Conservation (phyloP, 2,113 vertebrate species). For the Corythoichthys intestinalis region DNA sequence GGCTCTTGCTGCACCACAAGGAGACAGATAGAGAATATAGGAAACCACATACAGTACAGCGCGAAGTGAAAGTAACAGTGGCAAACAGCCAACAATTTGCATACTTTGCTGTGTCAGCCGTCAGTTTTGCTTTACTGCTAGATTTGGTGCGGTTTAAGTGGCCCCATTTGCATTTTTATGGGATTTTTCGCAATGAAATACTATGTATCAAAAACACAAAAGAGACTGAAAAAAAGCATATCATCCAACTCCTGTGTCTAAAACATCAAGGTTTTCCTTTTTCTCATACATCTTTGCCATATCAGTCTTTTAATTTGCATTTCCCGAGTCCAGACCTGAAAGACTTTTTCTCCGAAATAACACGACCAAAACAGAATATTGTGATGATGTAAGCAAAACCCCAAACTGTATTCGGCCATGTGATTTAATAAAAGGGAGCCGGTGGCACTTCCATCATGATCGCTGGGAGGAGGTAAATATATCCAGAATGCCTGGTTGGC, state of each 20-base stretch:
- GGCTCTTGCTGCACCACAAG: slow-evolving; percentile 28
- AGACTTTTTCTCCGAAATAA: too few species aligned
- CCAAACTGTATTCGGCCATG: too few species aligned
- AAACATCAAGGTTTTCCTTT: background rate
- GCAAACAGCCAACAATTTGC: slow-evolving; percentile 14
- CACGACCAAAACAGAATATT: too few species aligned
- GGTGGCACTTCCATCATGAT: too few species aligned
- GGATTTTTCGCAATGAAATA: slow-evolving; percentile 38
- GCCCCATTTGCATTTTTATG: slow-evolving; percentile 55
- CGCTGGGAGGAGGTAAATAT: too few species aligned
- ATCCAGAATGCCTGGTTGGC: too few species aligned
- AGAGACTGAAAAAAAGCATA: slow-evolving; percentile 11
- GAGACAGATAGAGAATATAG: slow-evolving; percentile 5
- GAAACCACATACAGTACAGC: slow-evolving; percentile 7
- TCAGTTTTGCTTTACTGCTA: slow-evolving; percentile 32
- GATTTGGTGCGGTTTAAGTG: slow-evolving; percentile 15
- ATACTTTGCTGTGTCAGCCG: slow-evolving; percentile 46
- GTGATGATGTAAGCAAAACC: too few species aligned
- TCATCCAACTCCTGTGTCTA: background rate
- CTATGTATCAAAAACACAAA: slow-evolving; percentile 33
- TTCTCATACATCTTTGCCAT: background rate
- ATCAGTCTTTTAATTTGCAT: background rate
- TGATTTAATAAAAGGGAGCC: too few species aligned
- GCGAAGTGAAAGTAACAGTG: slow-evolving; percentile 10
- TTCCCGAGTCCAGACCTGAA: background rate